Evolutionary conservation across 2,797 vertebrate genomes (phyloP), one percentile per base, ranked within the genome.

Genomic region (Florisuga fusca): DNA sequence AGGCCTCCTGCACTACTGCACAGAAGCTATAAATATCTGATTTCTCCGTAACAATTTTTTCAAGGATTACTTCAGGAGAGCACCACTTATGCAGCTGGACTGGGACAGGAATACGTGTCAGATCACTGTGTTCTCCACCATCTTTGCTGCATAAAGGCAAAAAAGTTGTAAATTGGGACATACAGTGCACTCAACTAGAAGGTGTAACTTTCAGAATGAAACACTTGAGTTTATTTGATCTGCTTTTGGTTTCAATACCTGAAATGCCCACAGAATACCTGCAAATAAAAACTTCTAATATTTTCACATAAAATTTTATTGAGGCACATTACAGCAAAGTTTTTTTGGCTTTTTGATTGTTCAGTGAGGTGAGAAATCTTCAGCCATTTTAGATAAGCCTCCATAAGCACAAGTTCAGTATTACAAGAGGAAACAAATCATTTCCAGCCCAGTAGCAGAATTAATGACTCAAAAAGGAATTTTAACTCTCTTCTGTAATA

Each of bases 21-120:
- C 97, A 98, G 87, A 98, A 97, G 87, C 98, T 98, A 79, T 97
- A 98, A 78, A 98, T 22, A 29, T 98, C 98, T 0, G 98, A 97
- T 26, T 97, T 98, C 22, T 95, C 71, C 0, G 98, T 97, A 4
- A 94, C 94, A 48, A 48, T 38, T 55, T 89, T 97, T 54, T 92
- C 90, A n/a, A 98, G 94, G 90, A 98, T 94, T 25, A 98, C 97
- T 90, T 98, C 98, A 5, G 98, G 98, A 80, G 98, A 97, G 3
- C 97, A 96, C 98, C 98, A 98, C 21, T 87, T 97, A 78, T 97
- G 96, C 10, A 98, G 95, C 96, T 98, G 97, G 20, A 48, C 50
- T 14, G 98, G 98, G 36, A 98, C 88, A 29, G 98, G 96, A 31
- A 97, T 93, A 33, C 82, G 95, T 27, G 96, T 97, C 84, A 97